Evolutionary conservation across 64 coral and sea anemone genomes (phyloP).

Genomic region (Anthopleura sola): DNA sequence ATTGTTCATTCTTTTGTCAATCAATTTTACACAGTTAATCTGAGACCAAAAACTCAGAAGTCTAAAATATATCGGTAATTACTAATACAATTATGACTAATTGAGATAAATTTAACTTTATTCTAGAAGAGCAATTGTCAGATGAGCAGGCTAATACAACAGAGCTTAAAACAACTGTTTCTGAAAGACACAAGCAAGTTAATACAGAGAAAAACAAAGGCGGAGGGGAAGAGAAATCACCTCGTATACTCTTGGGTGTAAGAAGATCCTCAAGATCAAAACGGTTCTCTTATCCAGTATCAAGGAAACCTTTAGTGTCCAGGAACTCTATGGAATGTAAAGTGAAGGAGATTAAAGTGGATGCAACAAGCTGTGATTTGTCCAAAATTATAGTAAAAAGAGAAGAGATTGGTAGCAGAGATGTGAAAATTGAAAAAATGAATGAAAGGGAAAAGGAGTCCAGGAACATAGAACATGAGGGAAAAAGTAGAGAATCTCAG

Average conservation of each 20-base stretch:
- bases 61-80: no score
- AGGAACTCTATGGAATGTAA: neutral
- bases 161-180: neutral
- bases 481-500: neutral
- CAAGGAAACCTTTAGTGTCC: neutral
- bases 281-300: conserved; percentile 28
- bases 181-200: neutral
- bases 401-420: neutral
- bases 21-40: no score
- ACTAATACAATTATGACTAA: no score
- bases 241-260: conserved; percentile 20
- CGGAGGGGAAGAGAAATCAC: neutral
- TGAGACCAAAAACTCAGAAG: no score
- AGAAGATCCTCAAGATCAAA: conserved; percentile 19
- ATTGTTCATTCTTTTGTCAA: no score
- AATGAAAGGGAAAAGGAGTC: neutral
- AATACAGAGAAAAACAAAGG: neutral
- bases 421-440: neutral
- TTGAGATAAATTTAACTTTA: no score
- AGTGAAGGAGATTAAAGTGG: neutral
- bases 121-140: neutral
- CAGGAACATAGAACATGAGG: neutral
- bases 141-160: neutral
- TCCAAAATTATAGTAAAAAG: neutral
- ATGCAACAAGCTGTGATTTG: neutral